Percentiles rank a stretch among this genome's conserved stretches.
phyloP scores from a whole-genome alignment of 2,113 vertebrate genomes.

The Ardeotis arabs region DNA sequence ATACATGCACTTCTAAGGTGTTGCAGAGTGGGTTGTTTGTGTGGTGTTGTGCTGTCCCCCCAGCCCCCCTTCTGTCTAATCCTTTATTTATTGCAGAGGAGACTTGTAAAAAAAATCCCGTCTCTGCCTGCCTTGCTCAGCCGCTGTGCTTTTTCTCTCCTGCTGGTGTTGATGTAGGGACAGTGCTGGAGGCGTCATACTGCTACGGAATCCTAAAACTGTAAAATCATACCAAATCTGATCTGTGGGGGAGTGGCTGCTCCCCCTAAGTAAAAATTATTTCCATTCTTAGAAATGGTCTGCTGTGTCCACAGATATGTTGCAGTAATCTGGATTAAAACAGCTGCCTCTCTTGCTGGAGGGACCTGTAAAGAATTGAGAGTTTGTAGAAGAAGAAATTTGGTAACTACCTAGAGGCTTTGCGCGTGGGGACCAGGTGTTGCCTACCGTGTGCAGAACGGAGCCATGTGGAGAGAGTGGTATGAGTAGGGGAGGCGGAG shows the following conservation, averaged over 20 bases:
- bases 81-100: background rate
- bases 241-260: background rate
- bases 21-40: background rate
- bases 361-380: background rate
- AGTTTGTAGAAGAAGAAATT: background rate
- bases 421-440: background rate
- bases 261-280: background rate
- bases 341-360: background rate
- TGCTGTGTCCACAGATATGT: background rate
- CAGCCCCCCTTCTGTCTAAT: background rate
- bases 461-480: background rate
- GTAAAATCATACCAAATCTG: background rate
- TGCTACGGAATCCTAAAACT: background rate
- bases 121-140: background rate
- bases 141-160: background rate
- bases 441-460: background rate
- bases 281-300: background rate
- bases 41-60: no score
- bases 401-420: background rate
- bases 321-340: background rate
- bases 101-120: rapidly evolving
- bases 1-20: no score
- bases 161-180: background rate
- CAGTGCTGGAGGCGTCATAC: background rate
- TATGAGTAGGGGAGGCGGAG: background rate